These are phyloP conservation scores for Linnaemya tessellans DNA, from an alignment of 2,888 invertebrate genomes.

Conservation along the genomic window DNA sequence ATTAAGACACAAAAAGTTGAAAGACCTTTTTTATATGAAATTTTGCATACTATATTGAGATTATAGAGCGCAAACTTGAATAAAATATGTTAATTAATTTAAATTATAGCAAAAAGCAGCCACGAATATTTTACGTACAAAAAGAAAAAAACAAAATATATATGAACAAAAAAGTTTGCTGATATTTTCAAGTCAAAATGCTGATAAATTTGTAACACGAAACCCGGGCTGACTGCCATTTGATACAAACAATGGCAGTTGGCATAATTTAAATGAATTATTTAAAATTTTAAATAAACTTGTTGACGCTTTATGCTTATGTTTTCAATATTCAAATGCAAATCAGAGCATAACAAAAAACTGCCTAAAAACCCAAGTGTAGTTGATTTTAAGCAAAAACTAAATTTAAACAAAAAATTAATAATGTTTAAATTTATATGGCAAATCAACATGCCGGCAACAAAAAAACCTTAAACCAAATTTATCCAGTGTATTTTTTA, in stretches of 20 bases:
- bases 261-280: background rate
- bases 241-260: conserved; percentile 4
- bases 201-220: conserved; percentile 55
- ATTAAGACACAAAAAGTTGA: conserved; percentile 25
- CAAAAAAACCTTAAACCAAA: too few relatives aligned
- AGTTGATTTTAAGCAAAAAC: background rate
- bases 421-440: background rate
- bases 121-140: conserved; percentile 12
- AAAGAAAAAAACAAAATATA: background rate
- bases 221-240: conserved; percentile 34
- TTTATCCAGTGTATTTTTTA: background rate
- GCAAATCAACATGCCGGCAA: conserved; percentile 1
- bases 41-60: conserved; percentile 24
- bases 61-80: background rate
- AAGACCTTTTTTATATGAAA: conserved; percentile 39
- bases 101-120: conserved; percentile 25
- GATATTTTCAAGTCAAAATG: conserved; percentile 30
- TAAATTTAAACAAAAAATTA: background rate
- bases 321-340: conserved; percentile 10
- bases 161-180: conserved; percentile 23
- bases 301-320: background rate
- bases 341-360: background rate
- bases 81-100: conserved; percentile 54
- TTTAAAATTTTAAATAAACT: conserved; percentile 37
- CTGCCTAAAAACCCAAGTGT: background rate